Evolutionary conservation across 30 jellyfish, hydroid and myxozoan genomes (phyloP).

Genomic region (Turritopsis dohrnii): DNA sequence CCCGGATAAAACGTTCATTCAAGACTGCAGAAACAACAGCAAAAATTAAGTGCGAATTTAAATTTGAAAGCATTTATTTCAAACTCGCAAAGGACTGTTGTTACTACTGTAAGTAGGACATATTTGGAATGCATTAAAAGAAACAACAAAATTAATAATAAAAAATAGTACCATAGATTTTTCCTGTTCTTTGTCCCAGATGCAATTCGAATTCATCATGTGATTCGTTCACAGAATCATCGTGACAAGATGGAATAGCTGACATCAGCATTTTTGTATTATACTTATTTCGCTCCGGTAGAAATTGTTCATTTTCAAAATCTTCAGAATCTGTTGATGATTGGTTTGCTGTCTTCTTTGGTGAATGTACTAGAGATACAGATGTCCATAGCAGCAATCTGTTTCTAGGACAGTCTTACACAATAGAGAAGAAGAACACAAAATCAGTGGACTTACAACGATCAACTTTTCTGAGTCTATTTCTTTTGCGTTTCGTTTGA

Average conservation of each 20-base stretch:
- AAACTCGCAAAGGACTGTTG: too few relatives aligned
- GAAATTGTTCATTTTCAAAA: not conserved
- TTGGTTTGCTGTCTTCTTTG: not conserved
- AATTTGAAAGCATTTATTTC: too few relatives aligned
- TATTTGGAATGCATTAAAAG: not conserved
- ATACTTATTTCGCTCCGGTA: conserved; percentile 10
- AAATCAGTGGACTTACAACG: not conserved
- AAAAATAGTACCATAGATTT: not conserved
- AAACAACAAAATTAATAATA: not conserved
- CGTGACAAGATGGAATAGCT: not conserved
- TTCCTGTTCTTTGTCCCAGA: not conserved
- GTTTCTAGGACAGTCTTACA: too few relatives aligned
- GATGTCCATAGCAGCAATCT: too few relatives aligned
- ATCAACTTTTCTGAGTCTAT: conserved; percentile 3
- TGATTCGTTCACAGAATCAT: conserved; percentile 7
- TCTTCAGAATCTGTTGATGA: conserved; percentile 13
- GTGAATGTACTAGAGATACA: conserved; percentile 1
- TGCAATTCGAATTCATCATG: conserved; percentile 13
- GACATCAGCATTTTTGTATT: not conserved
- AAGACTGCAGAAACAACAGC: too few relatives aligned
- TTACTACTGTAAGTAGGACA: too few relatives aligned
- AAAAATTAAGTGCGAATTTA: too few relatives aligned
- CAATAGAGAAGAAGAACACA: too few relatives aligned
- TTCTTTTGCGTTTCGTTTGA: not conserved
- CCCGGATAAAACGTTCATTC: too few relatives aligned